Evolutionary conservation across 2,797 vertebrate genomes (phyloP).

Genomic region (Melanitta fusca): DNA sequence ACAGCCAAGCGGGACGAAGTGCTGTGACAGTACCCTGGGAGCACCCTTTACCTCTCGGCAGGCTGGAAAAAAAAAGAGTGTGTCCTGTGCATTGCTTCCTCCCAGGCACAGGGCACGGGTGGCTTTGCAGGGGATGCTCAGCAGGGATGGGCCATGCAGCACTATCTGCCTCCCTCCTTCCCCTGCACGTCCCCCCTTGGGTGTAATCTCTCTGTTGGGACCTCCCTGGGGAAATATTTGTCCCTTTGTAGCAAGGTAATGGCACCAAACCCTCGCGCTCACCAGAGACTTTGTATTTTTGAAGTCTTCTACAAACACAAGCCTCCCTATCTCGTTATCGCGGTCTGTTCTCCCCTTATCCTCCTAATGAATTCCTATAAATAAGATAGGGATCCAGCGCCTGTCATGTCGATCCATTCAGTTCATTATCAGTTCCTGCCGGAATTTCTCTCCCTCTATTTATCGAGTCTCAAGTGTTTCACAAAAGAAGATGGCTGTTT

Average conservation of each 20-base stretch:
- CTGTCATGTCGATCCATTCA: constrained; percentile 45
- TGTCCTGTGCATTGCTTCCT: not conserved
- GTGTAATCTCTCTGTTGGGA: not conserved
- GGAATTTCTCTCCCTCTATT: constrained; percentile 52
- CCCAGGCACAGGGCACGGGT: not conserved
- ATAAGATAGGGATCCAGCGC: constrained; percentile 48
- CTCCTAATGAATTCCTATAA: constrained; percentile 63
- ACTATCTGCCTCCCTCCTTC: not conserved
- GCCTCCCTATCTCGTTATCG: not conserved
- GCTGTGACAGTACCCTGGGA: not conserved
- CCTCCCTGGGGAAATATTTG: not conserved
- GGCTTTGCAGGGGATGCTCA: not conserved
- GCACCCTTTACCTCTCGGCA: not conserved
- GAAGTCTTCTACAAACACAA: not conserved
- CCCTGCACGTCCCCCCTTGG: accelerated
- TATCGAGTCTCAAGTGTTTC: constrained; percentile 25
- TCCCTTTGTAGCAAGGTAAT: not conserved
- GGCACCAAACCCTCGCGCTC: not conserved
- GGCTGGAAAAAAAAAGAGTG: not conserved
- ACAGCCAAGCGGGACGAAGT: not conserved
- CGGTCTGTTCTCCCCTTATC: not conserved
- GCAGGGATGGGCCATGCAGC: not conserved
- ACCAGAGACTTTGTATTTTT: not conserved
- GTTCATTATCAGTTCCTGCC: constrained; percentile 50
- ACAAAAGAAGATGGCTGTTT: constrained; percentile 62